Percentiles rank a stretch among this genome's conserved stretches.
These are phyloP conservation scores for Gasterosteus aculeatus DNA, from an alignment of 2,113 vertebrate genomes.

Conservation along the genomic window DNA sequence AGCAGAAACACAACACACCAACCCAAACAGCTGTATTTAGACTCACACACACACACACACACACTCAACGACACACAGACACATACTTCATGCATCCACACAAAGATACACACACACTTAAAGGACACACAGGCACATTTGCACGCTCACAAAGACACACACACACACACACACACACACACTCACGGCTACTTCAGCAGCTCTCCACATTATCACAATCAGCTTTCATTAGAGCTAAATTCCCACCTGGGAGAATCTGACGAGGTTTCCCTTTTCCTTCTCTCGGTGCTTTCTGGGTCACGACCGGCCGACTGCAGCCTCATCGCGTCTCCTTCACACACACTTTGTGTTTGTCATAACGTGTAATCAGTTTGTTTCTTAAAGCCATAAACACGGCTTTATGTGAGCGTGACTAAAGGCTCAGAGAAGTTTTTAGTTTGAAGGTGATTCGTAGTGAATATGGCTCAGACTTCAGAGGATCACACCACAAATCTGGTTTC, in stretches of 20 bases:
- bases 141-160: not conserved
- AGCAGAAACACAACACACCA: constrained; percentile 27
- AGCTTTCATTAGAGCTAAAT: constrained; percentile 53
- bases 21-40: constrained; percentile 19
- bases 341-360: constrained; percentile 39
- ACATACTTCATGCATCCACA: not conserved
- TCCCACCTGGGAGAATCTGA: constrained; percentile 46
- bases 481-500: constrained; percentile 35
- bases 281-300: constrained; percentile 56
- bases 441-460: constrained; percentile 23
- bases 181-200: constrained; percentile 14
- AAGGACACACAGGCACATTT: not conserved
- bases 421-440: constrained; percentile 31
- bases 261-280: constrained; percentile 11
- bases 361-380: constrained; percentile 53
- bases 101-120: not conserved
- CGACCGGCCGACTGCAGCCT: constrained; percentile 29
- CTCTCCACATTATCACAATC: constrained; percentile 39
- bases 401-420: constrained; percentile 28
- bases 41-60: not conserved
- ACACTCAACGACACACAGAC: constrained; percentile 17
- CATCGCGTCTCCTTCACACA: constrained; percentile 26
- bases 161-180: constrained; percentile 1
- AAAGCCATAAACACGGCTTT: constrained; percentile 32
- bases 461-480: constrained; percentile 24